phyloP scores from a whole-genome alignment of 1,140 invertebrate species.

The Aphaenogaster rudis region DNA sequence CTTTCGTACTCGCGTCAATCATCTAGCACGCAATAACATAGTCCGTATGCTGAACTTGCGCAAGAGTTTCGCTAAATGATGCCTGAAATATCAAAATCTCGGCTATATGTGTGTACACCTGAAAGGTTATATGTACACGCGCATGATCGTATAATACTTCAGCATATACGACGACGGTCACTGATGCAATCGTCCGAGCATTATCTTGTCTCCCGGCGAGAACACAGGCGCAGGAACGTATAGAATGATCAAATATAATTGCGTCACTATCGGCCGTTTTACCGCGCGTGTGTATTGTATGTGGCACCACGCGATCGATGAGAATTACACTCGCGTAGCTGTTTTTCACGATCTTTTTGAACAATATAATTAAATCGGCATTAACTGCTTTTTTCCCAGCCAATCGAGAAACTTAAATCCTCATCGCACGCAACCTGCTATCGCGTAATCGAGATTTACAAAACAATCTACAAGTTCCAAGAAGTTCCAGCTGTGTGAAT shows the following conservation, averaged over 20 bases:
- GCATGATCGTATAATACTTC: slow-evolving; percentile 59
- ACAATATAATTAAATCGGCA: slow-evolving; percentile 55
- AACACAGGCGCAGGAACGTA: slow-evolving; percentile 54
- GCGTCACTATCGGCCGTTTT: slow-evolving; percentile 53
- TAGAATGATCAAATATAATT: slow-evolving; percentile 72
- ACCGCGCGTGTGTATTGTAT: background rate
- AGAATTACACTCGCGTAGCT: slow-evolving; percentile 6
- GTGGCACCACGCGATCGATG: background rate
- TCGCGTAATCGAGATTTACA: slow-evolving; percentile 20
- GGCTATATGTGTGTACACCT: slow-evolving; percentile 26
- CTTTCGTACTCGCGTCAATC: slow-evolving; percentile 36
- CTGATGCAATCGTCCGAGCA: slow-evolving; percentile 71
- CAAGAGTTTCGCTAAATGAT: slow-evolving; percentile 51
- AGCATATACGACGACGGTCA: slow-evolving; percentile 39
- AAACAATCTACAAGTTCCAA: slow-evolving; percentile 1
- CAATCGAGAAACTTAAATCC: slow-evolving; percentile 19
- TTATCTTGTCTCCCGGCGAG: slow-evolving; percentile 69
- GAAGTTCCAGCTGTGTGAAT: background rate
- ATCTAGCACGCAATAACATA: slow-evolving; percentile 25
- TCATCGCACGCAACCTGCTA: background rate
- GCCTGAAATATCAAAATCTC: slow-evolving; percentile 58
- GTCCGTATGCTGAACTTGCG: slow-evolving; percentile 36
- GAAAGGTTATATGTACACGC: slow-evolving; percentile 71
- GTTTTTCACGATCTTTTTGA: slow-evolving; percentile 29
- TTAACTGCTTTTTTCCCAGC: slow-evolving; percentile 19